phyloP scores from a whole-genome alignment of 2,797 vertebrate species.

The Spinus pinus region DNA sequence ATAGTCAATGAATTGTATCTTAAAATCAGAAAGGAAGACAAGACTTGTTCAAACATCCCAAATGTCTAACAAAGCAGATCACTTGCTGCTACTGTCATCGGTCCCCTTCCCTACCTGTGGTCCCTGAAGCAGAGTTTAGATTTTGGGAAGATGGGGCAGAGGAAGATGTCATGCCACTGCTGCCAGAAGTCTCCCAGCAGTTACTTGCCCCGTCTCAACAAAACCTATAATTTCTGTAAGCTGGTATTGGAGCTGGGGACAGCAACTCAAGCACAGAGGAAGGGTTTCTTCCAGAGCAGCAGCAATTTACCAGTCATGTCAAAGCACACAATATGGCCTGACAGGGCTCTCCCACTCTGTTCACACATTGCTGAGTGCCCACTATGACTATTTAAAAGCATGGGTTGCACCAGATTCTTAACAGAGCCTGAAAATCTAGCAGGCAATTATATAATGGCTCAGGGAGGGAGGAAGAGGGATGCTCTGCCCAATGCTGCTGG shows the following conservation, averaged over 20 bases:
- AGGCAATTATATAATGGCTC: not conserved
- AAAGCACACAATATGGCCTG: not conserved
- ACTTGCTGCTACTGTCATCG: not conserved
- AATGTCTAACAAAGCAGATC: not conserved
- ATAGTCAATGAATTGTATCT: not conserved
- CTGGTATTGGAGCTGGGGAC: not conserved
- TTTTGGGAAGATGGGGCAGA: not conserved
- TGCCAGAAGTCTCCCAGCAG: not conserved
- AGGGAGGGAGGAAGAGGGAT: not conserved
- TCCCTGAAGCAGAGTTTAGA: not conserved
- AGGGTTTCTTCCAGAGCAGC: not conserved
- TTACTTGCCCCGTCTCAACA: not conserved
- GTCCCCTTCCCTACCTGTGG: not conserved
- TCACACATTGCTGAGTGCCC: not conserved
- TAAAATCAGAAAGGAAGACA: not conserved
- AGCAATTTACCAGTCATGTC: not conserved
- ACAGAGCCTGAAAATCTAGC: not conserved
- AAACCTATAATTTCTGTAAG: not conserved
- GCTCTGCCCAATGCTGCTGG: not conserved
- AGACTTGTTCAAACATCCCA: not conserved
- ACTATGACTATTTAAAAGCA: not conserved
- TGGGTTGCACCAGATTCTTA: not conserved
- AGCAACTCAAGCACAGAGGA: accelerated
- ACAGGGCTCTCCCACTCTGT: not conserved
- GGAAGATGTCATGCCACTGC: not conserved